Conservation (phyloP, 2,797 vertebrate species). For the Triplophysa yarkandensis region DNA sequence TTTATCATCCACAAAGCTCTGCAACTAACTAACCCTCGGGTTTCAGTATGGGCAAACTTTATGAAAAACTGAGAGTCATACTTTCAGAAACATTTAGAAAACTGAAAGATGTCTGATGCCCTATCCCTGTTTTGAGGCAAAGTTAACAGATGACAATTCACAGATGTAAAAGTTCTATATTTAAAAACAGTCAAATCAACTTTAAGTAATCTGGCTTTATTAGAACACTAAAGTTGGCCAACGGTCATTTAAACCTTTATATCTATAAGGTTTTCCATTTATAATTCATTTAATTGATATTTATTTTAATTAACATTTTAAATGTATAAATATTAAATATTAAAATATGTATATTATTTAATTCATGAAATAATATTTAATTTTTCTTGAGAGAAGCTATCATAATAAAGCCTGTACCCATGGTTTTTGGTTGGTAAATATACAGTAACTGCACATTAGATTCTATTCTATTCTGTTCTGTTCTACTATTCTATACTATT, state of each 20-base stretch:
- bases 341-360: too few relatives aligned
- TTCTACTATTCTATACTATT: too few relatives aligned
- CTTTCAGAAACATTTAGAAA: neutral
- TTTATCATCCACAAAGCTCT: conserved; percentile 7
- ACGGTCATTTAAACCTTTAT: too few relatives aligned
- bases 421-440: too few relatives aligned
- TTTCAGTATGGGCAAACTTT: neutral
- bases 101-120: neutral
- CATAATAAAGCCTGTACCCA: too few relatives aligned
- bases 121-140: neutral
- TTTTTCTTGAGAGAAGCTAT: neutral
- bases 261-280: neutral
- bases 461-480: too few relatives aligned
- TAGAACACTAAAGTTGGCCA: too few relatives aligned
- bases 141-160: neutral
- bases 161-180: neutral
- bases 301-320: too few relatives aligned
- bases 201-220: conserved; percentile 8
- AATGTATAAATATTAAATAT: too few relatives aligned
- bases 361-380: neutral
- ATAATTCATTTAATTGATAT: too few relatives aligned
- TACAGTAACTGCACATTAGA: too few relatives aligned
- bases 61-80: neutral
- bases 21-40: neutral
- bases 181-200: conserved; percentile 5